Conservation (phyloP, 2,888 invertebrate species). For the Scaptomyza reducta region DNA sequence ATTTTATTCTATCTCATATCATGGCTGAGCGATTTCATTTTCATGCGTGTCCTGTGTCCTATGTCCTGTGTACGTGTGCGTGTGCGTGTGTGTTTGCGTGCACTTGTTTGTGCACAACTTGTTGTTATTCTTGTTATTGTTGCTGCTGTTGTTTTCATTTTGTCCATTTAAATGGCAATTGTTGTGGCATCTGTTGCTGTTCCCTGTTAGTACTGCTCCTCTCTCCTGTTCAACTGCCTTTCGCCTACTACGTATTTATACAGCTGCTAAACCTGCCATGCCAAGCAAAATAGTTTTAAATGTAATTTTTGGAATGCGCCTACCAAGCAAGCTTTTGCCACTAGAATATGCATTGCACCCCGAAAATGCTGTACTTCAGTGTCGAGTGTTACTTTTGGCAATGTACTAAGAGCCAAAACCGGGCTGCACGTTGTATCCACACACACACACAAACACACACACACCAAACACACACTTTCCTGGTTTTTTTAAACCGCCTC, state of each 20-base stretch:
- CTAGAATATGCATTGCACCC: conserved; percentile 55
- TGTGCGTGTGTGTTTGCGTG: conserved; percentile 21
- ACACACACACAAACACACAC: conserved; percentile 1
- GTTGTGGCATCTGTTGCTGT: conserved; percentile 75
- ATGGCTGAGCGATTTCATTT: conserved; percentile 62
- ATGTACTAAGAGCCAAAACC: conserved; percentile 31
- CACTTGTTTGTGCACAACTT: conserved; percentile 45
- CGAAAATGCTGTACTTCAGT: conserved; percentile 53
- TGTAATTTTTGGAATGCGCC: conserved; percentile 70
- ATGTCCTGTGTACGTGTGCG: conserved; percentile 2
- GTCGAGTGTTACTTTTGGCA: conserved; percentile 77
- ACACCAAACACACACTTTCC: background rate
- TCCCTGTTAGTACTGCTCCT: conserved; percentile 16
- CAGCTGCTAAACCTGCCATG: conserved; percentile 34
- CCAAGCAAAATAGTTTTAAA: conserved; percentile 71
- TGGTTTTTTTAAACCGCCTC: conserved; percentile 31
- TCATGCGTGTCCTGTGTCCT: conserved; percentile 59
- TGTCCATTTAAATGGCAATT: conserved; percentile 64
- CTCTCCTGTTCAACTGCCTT: conserved; percentile 4
- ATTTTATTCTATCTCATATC: conserved; percentile 68
- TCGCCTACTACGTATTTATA: conserved; percentile 47
- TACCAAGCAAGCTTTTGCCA: conserved; percentile 44
- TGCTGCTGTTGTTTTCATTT: conserved; percentile 43
- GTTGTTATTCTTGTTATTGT: conserved; percentile 39
- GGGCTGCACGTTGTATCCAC: conserved; percentile 10